These are phyloP conservation scores for Mesoligia furuncula DNA, from an alignment of 2,888 invertebrate genomes.

Conservation along the genomic window DNA sequence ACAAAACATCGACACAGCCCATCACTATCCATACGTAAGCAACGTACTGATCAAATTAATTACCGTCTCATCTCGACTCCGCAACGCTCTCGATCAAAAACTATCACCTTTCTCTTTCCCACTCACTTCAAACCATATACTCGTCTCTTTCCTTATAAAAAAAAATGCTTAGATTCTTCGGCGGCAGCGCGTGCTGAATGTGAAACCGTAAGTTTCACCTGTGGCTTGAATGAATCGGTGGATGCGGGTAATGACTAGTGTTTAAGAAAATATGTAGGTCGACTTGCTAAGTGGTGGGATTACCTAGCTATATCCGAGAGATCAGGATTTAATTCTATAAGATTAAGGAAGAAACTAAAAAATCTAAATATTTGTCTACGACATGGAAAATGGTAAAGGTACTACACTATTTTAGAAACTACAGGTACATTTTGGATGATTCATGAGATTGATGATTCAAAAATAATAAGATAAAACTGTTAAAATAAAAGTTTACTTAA, in stretches of 20 bases:
- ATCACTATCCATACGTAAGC: slow-evolving; percentile 77
- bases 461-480: slow-evolving; percentile 17
- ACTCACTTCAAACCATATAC: slow-evolving; percentile 55
- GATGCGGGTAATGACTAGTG: slow-evolving; percentile 69
- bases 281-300: slow-evolving; percentile 40
- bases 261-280: slow-evolving; percentile 59
- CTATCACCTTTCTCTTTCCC: slow-evolving; percentile 72
- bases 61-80: slow-evolving; percentile 85
- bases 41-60: slow-evolving; percentile 89
- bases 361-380: background rate
- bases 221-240: slow-evolving; percentile 80
- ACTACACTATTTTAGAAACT: background rate
- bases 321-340: slow-evolving; percentile 1
- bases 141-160: slow-evolving; percentile 71
- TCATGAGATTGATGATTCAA: slow-evolving; percentile 7
- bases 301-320: slow-evolving; percentile 15
- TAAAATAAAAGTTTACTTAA: slow-evolving; percentile 49
- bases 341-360: background rate
- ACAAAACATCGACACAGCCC: slow-evolving; percentile 69
- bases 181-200: slow-evolving; percentile 86
- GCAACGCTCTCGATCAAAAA: slow-evolving; percentile 81
- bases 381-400: background rate
- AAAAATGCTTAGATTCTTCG: slow-evolving; percentile 82
- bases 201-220: slow-evolving; percentile 87
- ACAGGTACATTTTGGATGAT: background rate